Percentiles rank a stretch among this genome's conserved stretches.
These are phyloP conservation scores for Melinopterus prodromus DNA, from an alignment of 2,888 invertebrate species.

Conservation along the genomic window DNA sequence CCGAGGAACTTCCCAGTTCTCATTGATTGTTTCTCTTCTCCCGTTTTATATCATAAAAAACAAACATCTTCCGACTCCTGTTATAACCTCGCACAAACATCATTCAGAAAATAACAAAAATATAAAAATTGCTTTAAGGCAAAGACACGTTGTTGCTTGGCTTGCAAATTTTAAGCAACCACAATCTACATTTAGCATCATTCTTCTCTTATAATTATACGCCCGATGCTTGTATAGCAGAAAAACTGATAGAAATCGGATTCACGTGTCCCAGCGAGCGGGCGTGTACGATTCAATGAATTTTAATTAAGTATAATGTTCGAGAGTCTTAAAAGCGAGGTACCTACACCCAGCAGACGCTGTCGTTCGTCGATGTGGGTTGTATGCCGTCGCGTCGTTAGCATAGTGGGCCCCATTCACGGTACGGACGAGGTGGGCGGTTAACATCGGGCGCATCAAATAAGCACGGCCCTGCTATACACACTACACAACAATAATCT, in stretches of 20 bases:
- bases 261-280: not conserved
- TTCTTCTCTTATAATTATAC: not conserved
- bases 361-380: not conserved
- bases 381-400: not conserved
- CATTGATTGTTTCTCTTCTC: too few relatives aligned
- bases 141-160: not conserved
- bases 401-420: not conserved
- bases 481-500: slow-evolving; percentile 29
- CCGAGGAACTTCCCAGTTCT: too few relatives aligned
- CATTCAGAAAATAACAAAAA: too few relatives aligned
- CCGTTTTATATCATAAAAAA: too few relatives aligned
- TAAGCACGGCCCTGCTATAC: not conserved
- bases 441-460: not conserved
- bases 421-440: not conserved
- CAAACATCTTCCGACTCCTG: too few relatives aligned
- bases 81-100: too few relatives aligned
- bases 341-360: not conserved
- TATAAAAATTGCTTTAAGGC: too few relatives aligned
- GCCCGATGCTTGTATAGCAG: not conserved
- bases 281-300: not conserved
- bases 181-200: not conserved
- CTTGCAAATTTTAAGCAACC: not conserved
- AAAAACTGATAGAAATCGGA: slow-evolving; percentile 4
- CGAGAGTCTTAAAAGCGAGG: not conserved
- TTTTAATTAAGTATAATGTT: slow-evolving; percentile 4